Evolutionary conservation across 2,888 invertebrate genomes (phyloP).

Genomic region (Gisinianus flammeolus): DNA sequence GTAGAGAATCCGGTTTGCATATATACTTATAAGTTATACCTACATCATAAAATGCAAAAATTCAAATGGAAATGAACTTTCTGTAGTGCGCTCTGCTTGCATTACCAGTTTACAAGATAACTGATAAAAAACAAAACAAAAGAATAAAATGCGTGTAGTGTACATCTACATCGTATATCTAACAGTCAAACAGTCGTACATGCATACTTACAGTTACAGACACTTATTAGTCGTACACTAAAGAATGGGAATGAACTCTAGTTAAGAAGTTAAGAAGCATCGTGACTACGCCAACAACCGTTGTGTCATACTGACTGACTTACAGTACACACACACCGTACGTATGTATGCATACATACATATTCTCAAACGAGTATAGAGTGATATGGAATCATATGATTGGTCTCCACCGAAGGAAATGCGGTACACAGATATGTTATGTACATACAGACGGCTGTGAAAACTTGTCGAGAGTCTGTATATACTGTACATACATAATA

Average conservation of each 20-base stretch:
- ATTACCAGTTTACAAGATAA: neutral
- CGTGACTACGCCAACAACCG: conserved; percentile 24
- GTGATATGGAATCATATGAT: neutral
- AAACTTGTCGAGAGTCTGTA: too few species aligned
- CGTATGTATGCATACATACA: too few species aligned
- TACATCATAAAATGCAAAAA: neutral
- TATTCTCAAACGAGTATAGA: neutral
- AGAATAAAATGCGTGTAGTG: too few species aligned
- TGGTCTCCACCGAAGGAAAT: neutral
- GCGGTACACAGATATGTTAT: neutral
- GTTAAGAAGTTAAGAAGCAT: neutral
- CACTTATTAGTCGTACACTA: too few species aligned
- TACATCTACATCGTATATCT: too few species aligned
- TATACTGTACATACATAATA: too few species aligned
- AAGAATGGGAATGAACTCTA: too few species aligned
- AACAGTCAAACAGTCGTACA: too few species aligned
- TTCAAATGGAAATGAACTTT: neutral
- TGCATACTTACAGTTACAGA: too few species aligned
- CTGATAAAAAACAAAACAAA: too few species aligned
- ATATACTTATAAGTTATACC: neutral
- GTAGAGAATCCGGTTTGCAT: conserved; percentile 34
- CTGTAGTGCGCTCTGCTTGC: neutral
- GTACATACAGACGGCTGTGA: too few species aligned
- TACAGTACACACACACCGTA: neutral
- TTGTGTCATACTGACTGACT: conserved; percentile 16